Base-by-base conservation (phyloP, 2,797 vertebrate species). In the Acanthornis magna region DNA sequence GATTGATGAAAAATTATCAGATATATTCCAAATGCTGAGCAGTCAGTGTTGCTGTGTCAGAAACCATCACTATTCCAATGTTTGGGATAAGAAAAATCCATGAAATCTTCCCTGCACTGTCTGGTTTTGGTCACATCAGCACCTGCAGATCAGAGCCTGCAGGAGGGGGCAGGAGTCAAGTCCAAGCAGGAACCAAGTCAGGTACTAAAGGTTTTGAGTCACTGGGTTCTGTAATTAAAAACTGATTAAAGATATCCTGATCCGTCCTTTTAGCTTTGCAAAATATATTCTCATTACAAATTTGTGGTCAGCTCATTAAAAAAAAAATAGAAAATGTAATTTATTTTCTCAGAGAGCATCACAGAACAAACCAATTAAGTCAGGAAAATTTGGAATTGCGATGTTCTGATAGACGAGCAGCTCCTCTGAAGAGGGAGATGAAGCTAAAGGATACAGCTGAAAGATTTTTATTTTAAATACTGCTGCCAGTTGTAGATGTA, bases 161-260 rank as follows among this genome's bases (percentile, higher is more conserved):
- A 85, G 71, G 50, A 75, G 38, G 58, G 63, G 38, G 58, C 73
- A 84, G 79, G 53, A 92, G 27, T 13, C 61, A 66, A 26, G 40
- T 32, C 62, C 5, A 2, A 63, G 78, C 20, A 11, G 43, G n/a
- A 77, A 54, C 51, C 21, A 48, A 89, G 57, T 85, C 90, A 93
- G 91, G 92, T 89, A 82, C 45, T 38, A 19, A 85, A 23, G 36
- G 89, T 79, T 92, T 91, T 95, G 89, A 95, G n/a, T 93, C 95
- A 88, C 88, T 84, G 75, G 16, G 10, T 81, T 82, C 84, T 67
- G 77, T 92, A 97, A 96, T 95, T 96, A 96, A 95, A 94, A 95
- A 85, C 83, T 79, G 81, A 94, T 94, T 85, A 68, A 77, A 93
- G 84, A 91, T 92, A 93, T 16, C 84, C 29, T 4, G 81, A 87